These are phyloP conservation scores for Caenorhabditis sp. DNA, from an alignment of 2,888 invertebrate species.

Conservation along the genomic window DNA sequence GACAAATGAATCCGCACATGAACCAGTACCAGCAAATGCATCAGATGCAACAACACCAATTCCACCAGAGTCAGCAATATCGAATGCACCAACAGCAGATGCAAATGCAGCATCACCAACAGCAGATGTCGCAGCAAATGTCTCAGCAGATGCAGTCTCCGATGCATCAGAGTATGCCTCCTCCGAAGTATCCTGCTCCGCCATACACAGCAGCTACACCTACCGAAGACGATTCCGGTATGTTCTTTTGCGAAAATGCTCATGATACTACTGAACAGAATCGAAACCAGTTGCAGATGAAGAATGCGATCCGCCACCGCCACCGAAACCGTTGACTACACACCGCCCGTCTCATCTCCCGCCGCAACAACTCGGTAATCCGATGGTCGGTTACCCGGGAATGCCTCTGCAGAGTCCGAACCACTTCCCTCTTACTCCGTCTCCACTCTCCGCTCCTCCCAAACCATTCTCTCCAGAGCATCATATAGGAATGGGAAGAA, in stretches of 20 bases:
- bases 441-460: slow-evolving; percentile 51
- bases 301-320: slow-evolving; percentile 69
- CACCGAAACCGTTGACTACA: slow-evolving; percentile 52
- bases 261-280: neutral
- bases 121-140: slow-evolving; percentile 14
- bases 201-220: neutral
- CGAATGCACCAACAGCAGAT: slow-evolving; percentile 30
- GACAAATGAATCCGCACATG: slow-evolving; percentile 33
- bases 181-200: slow-evolving; percentile 16
- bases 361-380: slow-evolving; percentile 38
- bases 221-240: slow-evolving; percentile 49
- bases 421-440: slow-evolving; percentile 50
- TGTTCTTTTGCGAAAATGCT: neutral
- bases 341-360: slow-evolving; percentile 13
- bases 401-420: slow-evolving; percentile 57
- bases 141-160: slow-evolving; percentile 41
- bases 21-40: slow-evolving; percentile 36
- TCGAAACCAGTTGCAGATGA: slow-evolving; percentile 54
- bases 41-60: slow-evolving; percentile 49
- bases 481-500: slow-evolving; percentile 33
- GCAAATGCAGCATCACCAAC: slow-evolving; percentile 13
- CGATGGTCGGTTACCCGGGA: slow-evolving; percentile 49
- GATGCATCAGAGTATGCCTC: neutral
- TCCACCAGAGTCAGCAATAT: slow-evolving; percentile 37
- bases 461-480: slow-evolving; percentile 53